Base-by-base conservation (phyloP, 2,888 invertebrate genomes). In the Cartodere bifasciata region DNA sequence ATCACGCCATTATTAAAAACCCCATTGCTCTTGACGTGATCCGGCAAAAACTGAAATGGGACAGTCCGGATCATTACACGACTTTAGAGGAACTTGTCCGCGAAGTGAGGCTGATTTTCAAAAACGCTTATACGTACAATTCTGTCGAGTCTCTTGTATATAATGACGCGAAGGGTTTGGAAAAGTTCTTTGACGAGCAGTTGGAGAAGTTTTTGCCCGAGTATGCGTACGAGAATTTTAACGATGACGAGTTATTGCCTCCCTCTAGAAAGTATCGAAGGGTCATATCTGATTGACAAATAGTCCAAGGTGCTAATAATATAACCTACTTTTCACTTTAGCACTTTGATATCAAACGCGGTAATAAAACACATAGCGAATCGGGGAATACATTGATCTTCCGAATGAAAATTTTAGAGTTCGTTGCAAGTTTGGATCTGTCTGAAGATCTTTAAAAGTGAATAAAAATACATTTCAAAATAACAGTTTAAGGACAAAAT, bases 21-120 rank as follows among this genome's bases (percentile, higher is more conserved):
- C 88, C 91, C 16, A 87, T 90, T 67, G 86, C 88, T 39, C 69
- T 92, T 54, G 85, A 86, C 62, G 69, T 72, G 38, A 80, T 92
- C 52, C 75, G 83, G 49, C 72, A 75, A 49, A 81, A 80, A 63
- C 65, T 92, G 50, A 80, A 83, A 60, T 75, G 81, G 48, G 70
- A 69, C 41, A 64, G 73, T 47, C 68, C 70, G 29, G 68, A 72
- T 50, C 79, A 81, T 52, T 92, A 91, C 62, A 65, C 71, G 46
- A 71, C 70, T 51, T 68, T 83, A 32, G 68, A 76, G 48, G 74
- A 81, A 45, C 79, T 90, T 58, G 69, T 91, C 34, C 64, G 71
- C 32, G 91, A 92, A 63, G 73, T 84, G 40, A 72, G 85, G 35
- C 68, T 83, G 47, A 78, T 92, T 57, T 90, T 92, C 64, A 77